These are phyloP conservation scores for Mus pahari DNA, from an alignment of 2,113 vertebrate genomes.

Conservation along the genomic window DNA sequence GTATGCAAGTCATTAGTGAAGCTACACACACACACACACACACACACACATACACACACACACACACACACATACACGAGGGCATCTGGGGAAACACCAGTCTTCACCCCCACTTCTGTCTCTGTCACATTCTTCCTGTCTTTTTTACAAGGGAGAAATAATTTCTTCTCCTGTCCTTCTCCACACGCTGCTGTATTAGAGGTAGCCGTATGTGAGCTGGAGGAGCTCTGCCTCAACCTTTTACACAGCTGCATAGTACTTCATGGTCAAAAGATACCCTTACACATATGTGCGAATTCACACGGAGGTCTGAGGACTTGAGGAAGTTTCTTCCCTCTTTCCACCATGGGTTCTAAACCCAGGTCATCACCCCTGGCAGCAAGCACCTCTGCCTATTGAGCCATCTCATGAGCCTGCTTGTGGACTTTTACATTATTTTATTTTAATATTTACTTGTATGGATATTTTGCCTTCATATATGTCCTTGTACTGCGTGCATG, in stretches of 20 bases:
- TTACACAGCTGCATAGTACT: background rate
- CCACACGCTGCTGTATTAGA: background rate
- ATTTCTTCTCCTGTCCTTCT: too few relatives aligned
- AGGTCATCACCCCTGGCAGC: background rate
- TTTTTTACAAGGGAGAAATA: background rate
- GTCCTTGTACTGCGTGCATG: background rate
- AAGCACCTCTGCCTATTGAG: too few relatives aligned
- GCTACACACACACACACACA: background rate
- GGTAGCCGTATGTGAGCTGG: rapidly evolving
- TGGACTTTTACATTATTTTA: background rate
- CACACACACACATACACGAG: background rate
- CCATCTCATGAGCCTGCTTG: background rate
- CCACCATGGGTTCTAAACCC: background rate
- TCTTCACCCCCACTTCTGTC: rapidly evolving
- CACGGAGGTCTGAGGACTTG: background rate
- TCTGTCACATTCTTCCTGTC: background rate
- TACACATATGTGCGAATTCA: background rate
- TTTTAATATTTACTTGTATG: background rate
- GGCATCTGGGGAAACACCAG: background rate
- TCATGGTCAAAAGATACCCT: rapidly evolving
- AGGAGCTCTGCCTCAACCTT: background rate
- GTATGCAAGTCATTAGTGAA: background rate
- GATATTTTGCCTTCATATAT: background rate
- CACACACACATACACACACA: background rate
- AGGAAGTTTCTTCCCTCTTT: too few relatives aligned